Evolutionary conservation across 2,888 invertebrate species (phyloP).

Genomic region (Cremastinae sp.): DNA sequence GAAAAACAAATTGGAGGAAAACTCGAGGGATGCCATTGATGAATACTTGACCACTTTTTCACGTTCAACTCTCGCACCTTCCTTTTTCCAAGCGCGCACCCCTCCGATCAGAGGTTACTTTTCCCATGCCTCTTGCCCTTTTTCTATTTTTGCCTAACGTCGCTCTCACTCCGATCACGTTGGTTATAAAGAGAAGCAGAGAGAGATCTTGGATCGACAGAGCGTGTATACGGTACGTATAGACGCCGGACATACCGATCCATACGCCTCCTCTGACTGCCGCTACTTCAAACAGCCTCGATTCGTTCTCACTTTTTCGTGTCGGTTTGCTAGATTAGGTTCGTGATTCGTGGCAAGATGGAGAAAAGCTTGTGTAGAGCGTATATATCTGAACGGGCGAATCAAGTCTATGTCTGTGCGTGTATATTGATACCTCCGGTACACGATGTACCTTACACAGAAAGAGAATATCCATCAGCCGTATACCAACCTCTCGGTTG

Average conservation of each 20-base stretch:
- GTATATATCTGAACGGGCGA: slow-evolving; percentile 25
- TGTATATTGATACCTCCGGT: slow-evolving; percentile 1
- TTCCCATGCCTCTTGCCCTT: background rate
- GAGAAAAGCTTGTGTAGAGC: slow-evolving; percentile 43
- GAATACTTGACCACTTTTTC: slow-evolving; percentile 41
- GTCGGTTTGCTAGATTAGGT: slow-evolving; percentile 72
- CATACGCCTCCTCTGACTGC: slow-evolving; percentile 31
- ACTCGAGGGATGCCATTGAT: slow-evolving; percentile 45
- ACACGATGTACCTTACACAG: slow-evolving; percentile 31
- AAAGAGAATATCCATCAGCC: slow-evolving; percentile 45
- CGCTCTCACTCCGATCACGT: slow-evolving; percentile 51
- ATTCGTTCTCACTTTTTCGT: slow-evolving; percentile 68
- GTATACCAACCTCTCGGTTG: slow-evolving; percentile 19
- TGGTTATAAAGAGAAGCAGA: slow-evolving; percentile 42
- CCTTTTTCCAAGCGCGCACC: slow-evolving; percentile 3
- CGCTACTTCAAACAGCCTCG: slow-evolving; percentile 59
- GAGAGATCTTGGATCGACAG: slow-evolving; percentile 53
- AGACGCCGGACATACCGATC: slow-evolving; percentile 44
- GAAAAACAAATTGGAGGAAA: background rate
- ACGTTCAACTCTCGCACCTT: slow-evolving; percentile 2
- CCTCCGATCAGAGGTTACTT: slow-evolving; percentile 48
- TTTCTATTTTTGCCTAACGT: background rate
- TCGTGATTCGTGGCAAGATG: slow-evolving; percentile 69
- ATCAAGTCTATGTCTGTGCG: background rate
- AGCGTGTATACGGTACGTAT: slow-evolving; percentile 33